Percentiles rank a stretch among this genome's conserved stretches.
Conservation (phyloP, 2,888 invertebrate species). For the Apotomis turbidana region DNA sequence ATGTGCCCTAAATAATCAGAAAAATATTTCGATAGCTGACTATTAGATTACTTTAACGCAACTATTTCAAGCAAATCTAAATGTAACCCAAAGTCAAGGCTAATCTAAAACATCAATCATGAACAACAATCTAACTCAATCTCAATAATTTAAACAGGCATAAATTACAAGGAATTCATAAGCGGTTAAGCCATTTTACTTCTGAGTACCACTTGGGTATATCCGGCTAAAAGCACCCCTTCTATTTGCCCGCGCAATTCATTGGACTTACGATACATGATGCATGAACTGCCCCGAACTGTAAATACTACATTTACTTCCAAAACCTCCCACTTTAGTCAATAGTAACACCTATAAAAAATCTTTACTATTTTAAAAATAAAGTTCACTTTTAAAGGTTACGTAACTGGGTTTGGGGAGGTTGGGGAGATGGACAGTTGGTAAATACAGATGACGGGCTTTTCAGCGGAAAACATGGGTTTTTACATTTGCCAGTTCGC, state of each 20-base stretch:
- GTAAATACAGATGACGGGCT: slow-evolving; percentile 26
- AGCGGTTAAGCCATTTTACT: not conserved
- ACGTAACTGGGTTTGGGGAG: not conserved
- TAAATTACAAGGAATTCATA: not conserved
- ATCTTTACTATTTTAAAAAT: not conserved
- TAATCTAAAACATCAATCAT: slow-evolving; percentile 14
- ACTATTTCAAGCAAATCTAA: not conserved
- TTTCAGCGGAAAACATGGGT: slow-evolving; percentile 28
- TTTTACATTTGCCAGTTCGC: slow-evolving; percentile 26
- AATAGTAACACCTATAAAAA: not conserved
- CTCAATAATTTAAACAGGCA: slow-evolving; percentile 66
- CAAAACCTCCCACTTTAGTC: not conserved
- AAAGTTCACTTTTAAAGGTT: not conserved
- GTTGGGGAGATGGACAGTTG: not conserved
- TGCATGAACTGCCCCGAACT: slow-evolving; percentile 46
- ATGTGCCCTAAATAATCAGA: too few species aligned
- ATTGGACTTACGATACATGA: slow-evolving; percentile 55
- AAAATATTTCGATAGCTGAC: too few species aligned
- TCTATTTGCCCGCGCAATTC: slow-evolving; percentile 65
- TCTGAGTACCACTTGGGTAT: not conserved
- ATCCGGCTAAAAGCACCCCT: slow-evolving; percentile 63
- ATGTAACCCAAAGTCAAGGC: not conserved
- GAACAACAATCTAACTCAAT: slow-evolving; percentile 59
- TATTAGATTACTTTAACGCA: not conserved
- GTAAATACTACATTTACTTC: slow-evolving; percentile 24